Percentiles rank a stretch among this genome's conserved stretches.
phyloP scores from a whole-genome alignment of 1,140 invertebrate genomes.

The Lepidurus couesii region DNA sequence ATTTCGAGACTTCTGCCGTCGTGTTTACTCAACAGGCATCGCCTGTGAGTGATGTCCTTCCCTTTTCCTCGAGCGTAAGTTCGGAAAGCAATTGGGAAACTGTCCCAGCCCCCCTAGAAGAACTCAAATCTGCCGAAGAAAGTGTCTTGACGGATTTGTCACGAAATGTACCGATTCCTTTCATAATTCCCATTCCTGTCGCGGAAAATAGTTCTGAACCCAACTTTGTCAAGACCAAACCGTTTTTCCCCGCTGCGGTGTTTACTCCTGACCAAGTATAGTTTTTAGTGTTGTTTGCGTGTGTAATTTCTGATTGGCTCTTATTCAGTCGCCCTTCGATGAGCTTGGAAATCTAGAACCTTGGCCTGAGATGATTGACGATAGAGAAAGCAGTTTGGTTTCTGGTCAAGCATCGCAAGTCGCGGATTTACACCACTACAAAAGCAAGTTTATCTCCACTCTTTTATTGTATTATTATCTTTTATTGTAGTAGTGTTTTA shows the following conservation, averaged over 20 bases:
- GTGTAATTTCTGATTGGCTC: not conserved
- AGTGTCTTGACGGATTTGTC: not conserved
- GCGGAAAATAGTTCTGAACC: not conserved
- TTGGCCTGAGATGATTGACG: not conserved
- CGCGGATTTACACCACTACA: not conserved
- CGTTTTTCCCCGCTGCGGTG: not conserved
- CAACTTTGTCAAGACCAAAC: not conserved
- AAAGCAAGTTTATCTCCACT: not conserved
- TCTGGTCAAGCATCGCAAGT: not conserved
- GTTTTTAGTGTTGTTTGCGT: not conserved
- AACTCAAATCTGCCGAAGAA: not conserved
- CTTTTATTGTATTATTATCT: too few species aligned
- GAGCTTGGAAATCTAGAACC: not conserved
- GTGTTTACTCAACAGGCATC: not conserved
- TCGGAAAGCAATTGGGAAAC: slow-evolving; percentile 8
- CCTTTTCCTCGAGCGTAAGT: not conserved
- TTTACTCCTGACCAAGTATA: not conserved
- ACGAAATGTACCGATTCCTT: not conserved
- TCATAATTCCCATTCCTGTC: slow-evolving; percentile 8
- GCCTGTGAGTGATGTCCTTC: not conserved
- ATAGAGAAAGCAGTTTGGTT: not conserved
- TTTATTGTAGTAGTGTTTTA: not conserved
- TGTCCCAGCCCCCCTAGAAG: not conserved
- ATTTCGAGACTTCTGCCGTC: not conserved
- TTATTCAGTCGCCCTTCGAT: not conserved